These are phyloP conservation scores for Sisor rabdophorus DNA, from an alignment of 2,113 vertebrate genomes.

Conservation along the genomic window DNA sequence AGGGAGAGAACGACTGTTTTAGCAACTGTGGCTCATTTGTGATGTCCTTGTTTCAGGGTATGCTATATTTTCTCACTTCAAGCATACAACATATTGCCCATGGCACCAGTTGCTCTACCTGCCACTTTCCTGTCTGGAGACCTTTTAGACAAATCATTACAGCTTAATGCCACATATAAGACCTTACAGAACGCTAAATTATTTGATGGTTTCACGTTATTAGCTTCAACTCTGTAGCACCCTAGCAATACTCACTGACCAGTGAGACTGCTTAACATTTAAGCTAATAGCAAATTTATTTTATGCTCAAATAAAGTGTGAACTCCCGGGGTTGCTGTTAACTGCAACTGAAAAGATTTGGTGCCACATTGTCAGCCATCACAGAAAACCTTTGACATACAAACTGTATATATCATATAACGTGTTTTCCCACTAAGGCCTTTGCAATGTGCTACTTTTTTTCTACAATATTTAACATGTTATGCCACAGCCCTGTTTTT, in stretches of 20 bases:
- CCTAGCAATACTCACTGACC: conserved; percentile 16
- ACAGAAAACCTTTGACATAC: background rate
- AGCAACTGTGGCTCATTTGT: background rate
- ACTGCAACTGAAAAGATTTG: background rate
- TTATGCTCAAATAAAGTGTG: background rate
- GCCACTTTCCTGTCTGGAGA: conserved; percentile 3
- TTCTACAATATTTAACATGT: background rate
- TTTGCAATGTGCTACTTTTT: conserved; percentile 5
- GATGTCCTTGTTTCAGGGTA: background rate
- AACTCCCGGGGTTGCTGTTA: background rate
- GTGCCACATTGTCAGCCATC: background rate
- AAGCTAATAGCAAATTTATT: background rate
- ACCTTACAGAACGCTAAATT: background rate
- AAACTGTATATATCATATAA: background rate
- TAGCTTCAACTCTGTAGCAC: conserved; percentile 12
- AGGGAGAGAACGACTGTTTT: conserved; percentile 48
- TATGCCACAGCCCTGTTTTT: background rate
- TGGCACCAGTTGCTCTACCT: conserved; percentile 7
- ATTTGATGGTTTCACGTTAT: conserved; percentile 7
- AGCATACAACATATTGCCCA: background rate
- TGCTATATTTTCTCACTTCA: conserved; percentile 19
- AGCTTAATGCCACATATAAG: conserved; percentile 10
- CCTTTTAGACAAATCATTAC: conserved; percentile 19
- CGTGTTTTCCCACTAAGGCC: background rate
- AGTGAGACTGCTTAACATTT: background rate